Conservation (phyloP, 2,113 vertebrate species). For the Vulpes vulpes region DNA sequence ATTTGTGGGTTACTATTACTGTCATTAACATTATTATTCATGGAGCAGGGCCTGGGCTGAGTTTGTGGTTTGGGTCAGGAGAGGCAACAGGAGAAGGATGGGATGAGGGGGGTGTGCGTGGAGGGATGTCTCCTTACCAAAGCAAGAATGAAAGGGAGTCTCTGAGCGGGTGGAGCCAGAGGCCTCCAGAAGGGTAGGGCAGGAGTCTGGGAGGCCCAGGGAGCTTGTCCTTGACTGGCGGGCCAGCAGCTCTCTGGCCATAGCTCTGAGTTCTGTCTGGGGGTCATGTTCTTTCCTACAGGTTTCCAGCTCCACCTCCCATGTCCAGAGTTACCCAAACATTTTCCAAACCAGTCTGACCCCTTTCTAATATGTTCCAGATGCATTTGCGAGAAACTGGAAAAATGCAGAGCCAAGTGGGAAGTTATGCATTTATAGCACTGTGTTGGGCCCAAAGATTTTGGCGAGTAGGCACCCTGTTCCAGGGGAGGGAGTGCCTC, state of each 20-base stretch:
- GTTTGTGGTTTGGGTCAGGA: not conserved
- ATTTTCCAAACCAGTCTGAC: slow-evolving; percentile 83
- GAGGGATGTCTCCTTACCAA: not conserved
- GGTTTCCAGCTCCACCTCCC: slow-evolving; percentile 51
- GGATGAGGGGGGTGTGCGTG: not conserved
- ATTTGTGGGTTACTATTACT: not conserved
- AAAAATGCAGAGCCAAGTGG: slow-evolving; percentile 72
- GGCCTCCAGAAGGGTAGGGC: not conserved
- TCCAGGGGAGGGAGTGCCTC: not conserved
- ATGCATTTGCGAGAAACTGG: slow-evolving; percentile 65
- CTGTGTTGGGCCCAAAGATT: not conserved
- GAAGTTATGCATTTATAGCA: slow-evolving; percentile 20
- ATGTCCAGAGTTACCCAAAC: slow-evolving; percentile 83
- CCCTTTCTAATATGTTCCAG: slow-evolving; percentile 84
- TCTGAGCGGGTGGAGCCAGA: not conserved
- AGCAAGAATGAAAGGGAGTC: not conserved
- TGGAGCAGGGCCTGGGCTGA: not conserved
- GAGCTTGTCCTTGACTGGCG: slow-evolving; percentile 68
- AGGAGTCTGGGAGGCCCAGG: not conserved
- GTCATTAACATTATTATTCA: not conserved
- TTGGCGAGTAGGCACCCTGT: not conserved
- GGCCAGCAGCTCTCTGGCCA: not conserved
- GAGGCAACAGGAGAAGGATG: not conserved
- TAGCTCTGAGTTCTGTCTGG: slow-evolving; percentile 74
- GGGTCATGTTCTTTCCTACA: slow-evolving; percentile 46